Base-by-base conservation (phyloP, 2,797 vertebrate species). In the Peromyscus attwateri region DNA sequence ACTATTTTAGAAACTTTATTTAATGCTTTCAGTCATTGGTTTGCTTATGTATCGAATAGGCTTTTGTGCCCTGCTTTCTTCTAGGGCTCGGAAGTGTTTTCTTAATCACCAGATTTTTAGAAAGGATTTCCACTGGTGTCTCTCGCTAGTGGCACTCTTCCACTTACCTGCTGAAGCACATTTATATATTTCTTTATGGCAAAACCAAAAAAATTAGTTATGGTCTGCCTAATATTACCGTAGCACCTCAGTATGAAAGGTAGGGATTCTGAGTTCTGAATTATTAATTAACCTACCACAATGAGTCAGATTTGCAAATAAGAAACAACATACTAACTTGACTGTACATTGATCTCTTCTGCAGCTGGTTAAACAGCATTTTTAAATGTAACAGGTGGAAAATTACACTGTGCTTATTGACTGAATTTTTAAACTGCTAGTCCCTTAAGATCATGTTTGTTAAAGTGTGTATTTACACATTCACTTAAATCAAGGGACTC, bases 401-500 rank as follows among this genome's bases (percentile, higher is more conserved):
- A 98, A 97, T 98, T 97, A 98, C 97, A 98, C 98, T 98, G 98
- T 98, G 98, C 95, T 97, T 98, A 96, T 98, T 98, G 98, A 98
- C 97, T 98, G 98, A 98, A 96, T 73, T 98, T 98, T 98, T 98
- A 79, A 98, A 98, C 97, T 97, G 97, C 97, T 98, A 97, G 98
- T 98, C 96, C 98, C 98, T 98, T 98, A 97, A 98, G 95, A 92
- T 98, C 98, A 96, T 0, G 31, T 97, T 97, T 98, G 97, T 98
- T 97, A 93, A 70, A 93, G 98, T 98, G 98, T 98, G 98, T 98
- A 96, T 96, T 98, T 97, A 98, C 97, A 98, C 97, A 98, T 98
- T 98, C 98, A 97, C 97, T 98, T 98, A 97, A 98, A 97, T 97
- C 96, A 97, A 98, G 98, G 98, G 98, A 98, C 98, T 98, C 96